Evolutionary conservation across 2,888 invertebrate genomes (phyloP).

Genomic region (Tridacna gigas): DNA sequence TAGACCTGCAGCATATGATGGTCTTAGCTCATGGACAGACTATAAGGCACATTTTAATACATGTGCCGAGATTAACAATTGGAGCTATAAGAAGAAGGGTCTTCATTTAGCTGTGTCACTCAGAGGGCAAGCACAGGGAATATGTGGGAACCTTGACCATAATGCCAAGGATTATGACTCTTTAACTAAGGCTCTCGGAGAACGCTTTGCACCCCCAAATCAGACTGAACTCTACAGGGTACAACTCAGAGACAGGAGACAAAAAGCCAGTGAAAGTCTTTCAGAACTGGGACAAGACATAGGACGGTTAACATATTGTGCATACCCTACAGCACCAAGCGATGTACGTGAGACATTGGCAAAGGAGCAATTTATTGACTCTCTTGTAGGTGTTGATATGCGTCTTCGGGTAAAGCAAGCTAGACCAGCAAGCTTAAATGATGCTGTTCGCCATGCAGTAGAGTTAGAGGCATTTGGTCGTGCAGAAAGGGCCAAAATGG

Average conservation of each 20-base stretch:
- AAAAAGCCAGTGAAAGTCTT: no score
- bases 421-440: no score
- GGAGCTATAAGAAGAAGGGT: background rate
- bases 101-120: no score
- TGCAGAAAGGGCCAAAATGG: background rate
- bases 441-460: background rate
- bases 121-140: background rate
- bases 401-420: no score
- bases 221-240: background rate
- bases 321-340: background rate
- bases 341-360: background rate
- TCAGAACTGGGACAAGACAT: background rate
- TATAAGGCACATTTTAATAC: no score
- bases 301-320: background rate
- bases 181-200: no score
- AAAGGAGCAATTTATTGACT: background rate
- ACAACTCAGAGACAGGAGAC: background rate
- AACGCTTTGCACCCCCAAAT: background rate
- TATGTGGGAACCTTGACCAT: background rate
- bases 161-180: background rate
- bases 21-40: no score
- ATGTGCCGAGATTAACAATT: no score
- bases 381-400: background rate
- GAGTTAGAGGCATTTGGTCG: background rate
- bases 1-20: background rate